A percentile compares a stretch with the other conserved stretches of the same genome.
Evolutionary conservation across 1,140 invertebrate species (phyloP).

Genomic region (Nixonia krombeini): DNA sequence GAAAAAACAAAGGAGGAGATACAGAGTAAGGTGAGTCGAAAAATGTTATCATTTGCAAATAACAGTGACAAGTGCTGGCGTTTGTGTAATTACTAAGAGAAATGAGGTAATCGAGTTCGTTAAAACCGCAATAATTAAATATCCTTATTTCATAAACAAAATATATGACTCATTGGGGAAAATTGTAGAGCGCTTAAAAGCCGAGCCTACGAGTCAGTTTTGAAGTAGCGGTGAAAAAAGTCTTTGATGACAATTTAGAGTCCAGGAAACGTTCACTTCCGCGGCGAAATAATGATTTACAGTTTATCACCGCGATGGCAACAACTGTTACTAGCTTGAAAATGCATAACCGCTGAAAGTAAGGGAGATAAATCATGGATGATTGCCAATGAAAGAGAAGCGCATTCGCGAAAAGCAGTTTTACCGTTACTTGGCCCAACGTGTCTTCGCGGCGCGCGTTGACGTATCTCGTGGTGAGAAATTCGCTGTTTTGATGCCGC

Average conservation of each 20-base stretch:
- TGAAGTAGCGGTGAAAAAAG: not conserved
- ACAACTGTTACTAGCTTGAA: conserved; percentile 6
- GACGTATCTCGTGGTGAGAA: conserved; percentile 31
- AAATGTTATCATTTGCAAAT: not conserved
- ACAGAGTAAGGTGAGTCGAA: conserved; percentile 60
- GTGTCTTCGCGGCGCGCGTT: conserved; percentile 37
- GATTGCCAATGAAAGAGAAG: conserved; percentile 40
- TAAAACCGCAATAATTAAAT: too few relatives aligned
- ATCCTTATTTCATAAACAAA: too few relatives aligned
- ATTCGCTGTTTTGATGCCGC: conserved; percentile 22
- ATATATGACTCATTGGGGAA: too few relatives aligned
- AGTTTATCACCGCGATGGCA: not conserved
- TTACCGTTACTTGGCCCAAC: conserved; percentile 66
- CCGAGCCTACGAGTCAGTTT: not conserved
- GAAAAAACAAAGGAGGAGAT: conserved; percentile 52
- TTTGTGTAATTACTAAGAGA: too few relatives aligned
- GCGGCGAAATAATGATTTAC: conserved; percentile 4
- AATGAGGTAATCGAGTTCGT: too few relatives aligned
- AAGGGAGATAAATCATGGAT: conserved; percentile 26
- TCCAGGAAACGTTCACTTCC: not conserved
- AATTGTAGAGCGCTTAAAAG: too few relatives aligned
- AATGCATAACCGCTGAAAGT: conserved; percentile 22
- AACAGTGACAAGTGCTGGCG: too few relatives aligned
- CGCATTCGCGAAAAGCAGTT: conserved; percentile 55
- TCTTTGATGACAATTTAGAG: too few relatives aligned